A percentile compares a stretch with the other conserved stretches of the same genome.
Conservation (phyloP, 2,113 vertebrate species). For the Embiotoca jacksoni region DNA sequence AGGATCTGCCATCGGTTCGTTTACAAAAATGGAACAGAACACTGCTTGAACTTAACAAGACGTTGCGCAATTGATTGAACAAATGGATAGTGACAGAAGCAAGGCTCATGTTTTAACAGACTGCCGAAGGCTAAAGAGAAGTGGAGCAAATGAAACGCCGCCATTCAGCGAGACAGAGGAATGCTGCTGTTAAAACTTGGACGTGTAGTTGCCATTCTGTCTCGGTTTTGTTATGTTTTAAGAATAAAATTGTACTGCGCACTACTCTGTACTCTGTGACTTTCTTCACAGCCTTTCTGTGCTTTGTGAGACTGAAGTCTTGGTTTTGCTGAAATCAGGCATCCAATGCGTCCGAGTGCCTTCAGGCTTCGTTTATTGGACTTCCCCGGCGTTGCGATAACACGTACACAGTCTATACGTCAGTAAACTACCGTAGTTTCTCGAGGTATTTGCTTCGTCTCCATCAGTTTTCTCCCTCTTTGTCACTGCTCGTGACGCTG, state of each 20-base stretch:
- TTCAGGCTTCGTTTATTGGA: constrained; percentile 9
- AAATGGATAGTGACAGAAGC: constrained; percentile 31
- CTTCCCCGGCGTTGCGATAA: constrained; percentile 19
- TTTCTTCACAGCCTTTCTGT: not conserved
- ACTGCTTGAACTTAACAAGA: constrained; percentile 12
- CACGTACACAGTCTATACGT: not conserved
- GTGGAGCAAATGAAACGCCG: constrained; percentile 22
- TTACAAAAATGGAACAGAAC: no score
- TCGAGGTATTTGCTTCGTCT: constrained; percentile 1
- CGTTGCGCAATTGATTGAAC: constrained; percentile 43
- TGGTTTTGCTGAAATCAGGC: constrained; percentile 1
- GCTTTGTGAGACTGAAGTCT: not conserved
- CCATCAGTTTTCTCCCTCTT: not conserved
- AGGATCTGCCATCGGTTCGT: no score
- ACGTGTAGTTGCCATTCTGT: not conserved
- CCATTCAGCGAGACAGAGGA: not conserved
- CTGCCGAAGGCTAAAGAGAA: constrained; percentile 28
- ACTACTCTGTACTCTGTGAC: no score
- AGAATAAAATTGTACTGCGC: no score
- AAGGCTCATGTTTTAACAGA: constrained; percentile 6
- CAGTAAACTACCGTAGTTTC: constrained; percentile 11
- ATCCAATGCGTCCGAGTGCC: not conserved
- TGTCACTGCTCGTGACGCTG: not conserved
- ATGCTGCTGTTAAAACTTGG: not conserved
- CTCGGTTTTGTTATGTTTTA: not conserved